A percentile compares a stretch with the other conserved stretches of the same genome.
These are phyloP conservation scores for Halocynthia aurantium DNA, from an alignment of 23 tunicate genomes.

Conservation along the genomic window DNA sequence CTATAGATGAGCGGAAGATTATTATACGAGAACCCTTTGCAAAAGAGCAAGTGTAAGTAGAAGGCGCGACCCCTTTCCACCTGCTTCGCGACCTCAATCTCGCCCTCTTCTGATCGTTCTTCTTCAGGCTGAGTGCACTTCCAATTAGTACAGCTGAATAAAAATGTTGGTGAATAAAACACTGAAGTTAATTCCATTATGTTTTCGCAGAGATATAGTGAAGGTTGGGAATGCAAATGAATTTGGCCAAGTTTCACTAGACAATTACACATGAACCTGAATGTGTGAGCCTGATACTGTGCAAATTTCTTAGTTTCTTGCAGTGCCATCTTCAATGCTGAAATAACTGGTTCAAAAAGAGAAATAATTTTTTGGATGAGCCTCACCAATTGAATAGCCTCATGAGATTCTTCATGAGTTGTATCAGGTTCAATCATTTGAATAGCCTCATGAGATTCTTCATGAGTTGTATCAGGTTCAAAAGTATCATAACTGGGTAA, in stretches of 20 bases:
- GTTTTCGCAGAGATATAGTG: neutral
- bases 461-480: constrained; percentile 1
- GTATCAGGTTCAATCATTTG: constrained; percentile 16
- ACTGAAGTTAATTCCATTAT: neutral
- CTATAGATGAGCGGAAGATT: constrained; percentile 10
- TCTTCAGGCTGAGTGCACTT: constrained; percentile 1
- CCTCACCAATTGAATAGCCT: neutral
- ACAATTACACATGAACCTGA: constrained; percentile 3
- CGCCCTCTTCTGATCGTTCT: neutral
- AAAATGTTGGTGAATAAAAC: constrained; percentile 3
- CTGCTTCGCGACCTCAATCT: neutral
- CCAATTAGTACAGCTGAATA: constrained; percentile 1
- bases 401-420: neutral
- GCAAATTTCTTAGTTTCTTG: neutral
- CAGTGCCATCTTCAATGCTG: neutral
- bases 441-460: neutral
- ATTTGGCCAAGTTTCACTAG: constrained; percentile 2
- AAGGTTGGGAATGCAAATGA: neutral
- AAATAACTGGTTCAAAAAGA: neutral
- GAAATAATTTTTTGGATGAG: neutral
- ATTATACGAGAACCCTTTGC: constrained; percentile 11
- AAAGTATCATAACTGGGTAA: constrained; percentile 34
- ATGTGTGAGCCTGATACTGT: neutral
- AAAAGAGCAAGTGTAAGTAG: constrained; percentile 1
- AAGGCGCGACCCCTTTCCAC: constrained; percentile 1